Evolutionary conservation across 2,888 invertebrate genomes (phyloP).

Genomic region (Dorcus parallelipipedus): DNA sequence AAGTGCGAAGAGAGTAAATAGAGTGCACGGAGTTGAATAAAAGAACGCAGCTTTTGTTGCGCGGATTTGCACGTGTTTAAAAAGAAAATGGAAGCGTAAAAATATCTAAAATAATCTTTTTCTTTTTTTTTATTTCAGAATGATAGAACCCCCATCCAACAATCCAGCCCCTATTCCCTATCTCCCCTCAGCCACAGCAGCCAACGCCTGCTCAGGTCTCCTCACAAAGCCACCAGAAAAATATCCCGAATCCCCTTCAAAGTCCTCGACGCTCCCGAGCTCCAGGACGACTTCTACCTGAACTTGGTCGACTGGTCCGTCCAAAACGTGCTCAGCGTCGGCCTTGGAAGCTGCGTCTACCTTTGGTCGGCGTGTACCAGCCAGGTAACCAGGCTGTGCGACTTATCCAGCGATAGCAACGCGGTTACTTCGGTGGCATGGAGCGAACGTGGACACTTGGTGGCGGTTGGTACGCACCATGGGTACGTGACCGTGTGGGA

Average conservation of each 20-base stretch:
- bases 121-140: conserved; percentile 56
- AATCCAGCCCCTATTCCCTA: conserved; percentile 84
- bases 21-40: too few relatives aligned
- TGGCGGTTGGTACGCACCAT: conserved; percentile 97
- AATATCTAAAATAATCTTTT: too few relatives aligned
- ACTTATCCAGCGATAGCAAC: conserved; percentile 88
- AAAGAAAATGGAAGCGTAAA: too few relatives aligned
- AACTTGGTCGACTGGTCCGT: conserved; percentile 99
- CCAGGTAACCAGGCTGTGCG: conserved; percentile 95
- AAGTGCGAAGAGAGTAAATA: too few relatives aligned
- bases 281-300: conserved; percentile 98
- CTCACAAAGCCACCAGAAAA: conserved; percentile 96
- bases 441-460: conserved; percentile 94
- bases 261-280: conserved; percentile 91
- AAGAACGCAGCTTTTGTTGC: too few relatives aligned
- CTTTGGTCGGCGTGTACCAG: conserved; percentile 99
- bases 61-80: too few relatives aligned
- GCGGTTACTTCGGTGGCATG: conserved; percentile 98
- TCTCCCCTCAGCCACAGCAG: conserved; percentile 95
- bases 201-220: conserved; percentile 89
- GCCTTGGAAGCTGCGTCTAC: conserved; percentile 96
- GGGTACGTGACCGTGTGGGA: conserved; percentile 99
- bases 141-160: conserved; percentile 58
- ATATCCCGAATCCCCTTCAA: conserved; percentile 99
- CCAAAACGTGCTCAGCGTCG: conserved; percentile 97